These are phyloP conservation scores for Eumeta japonica DNA, from an alignment of 1,140 invertebrate species.

Conservation along the genomic window DNA sequence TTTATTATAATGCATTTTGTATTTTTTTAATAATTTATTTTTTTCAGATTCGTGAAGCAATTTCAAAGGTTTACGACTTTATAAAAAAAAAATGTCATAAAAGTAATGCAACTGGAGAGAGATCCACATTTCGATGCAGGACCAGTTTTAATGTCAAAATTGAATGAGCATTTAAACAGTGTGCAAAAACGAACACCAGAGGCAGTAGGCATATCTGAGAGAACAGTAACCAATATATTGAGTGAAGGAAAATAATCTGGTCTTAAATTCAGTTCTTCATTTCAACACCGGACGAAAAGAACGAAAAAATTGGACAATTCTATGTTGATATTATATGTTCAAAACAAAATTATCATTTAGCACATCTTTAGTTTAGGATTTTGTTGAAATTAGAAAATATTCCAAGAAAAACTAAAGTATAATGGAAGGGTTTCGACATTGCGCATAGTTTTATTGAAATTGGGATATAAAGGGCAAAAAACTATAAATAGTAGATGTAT, in stretches of 20 bases:
- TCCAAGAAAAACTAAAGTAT: too few relatives aligned
- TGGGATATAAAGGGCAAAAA: too few relatives aligned
- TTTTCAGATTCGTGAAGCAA: neutral
- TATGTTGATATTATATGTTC: too few relatives aligned
- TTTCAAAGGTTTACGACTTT: slow-evolving; percentile 1
- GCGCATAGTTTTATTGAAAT: too few relatives aligned
- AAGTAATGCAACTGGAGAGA: neutral
- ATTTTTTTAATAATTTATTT: neutral
- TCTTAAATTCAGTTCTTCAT: neutral
- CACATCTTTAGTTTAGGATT: too few relatives aligned
- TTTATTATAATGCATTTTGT: neutral
- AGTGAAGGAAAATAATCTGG: neutral
- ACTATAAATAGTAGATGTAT: too few relatives aligned
- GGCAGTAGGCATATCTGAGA: slow-evolving; percentile 1
- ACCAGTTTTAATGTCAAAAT: neutral
- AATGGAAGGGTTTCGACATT: too few relatives aligned
- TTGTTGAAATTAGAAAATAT: too few relatives aligned
- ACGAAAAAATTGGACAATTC: neutral
- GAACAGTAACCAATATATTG: slow-evolving; percentile 1
- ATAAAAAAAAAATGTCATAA: neutral
- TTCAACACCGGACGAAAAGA: neutral
- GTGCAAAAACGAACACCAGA: neutral
- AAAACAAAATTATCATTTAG: too few relatives aligned
- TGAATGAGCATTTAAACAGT: too few relatives aligned
- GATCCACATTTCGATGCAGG: neutral